Evolutionary conservation across 2,888 invertebrate genomes (phyloP).

Genomic region (Rhabditophanes sp.): DNA sequence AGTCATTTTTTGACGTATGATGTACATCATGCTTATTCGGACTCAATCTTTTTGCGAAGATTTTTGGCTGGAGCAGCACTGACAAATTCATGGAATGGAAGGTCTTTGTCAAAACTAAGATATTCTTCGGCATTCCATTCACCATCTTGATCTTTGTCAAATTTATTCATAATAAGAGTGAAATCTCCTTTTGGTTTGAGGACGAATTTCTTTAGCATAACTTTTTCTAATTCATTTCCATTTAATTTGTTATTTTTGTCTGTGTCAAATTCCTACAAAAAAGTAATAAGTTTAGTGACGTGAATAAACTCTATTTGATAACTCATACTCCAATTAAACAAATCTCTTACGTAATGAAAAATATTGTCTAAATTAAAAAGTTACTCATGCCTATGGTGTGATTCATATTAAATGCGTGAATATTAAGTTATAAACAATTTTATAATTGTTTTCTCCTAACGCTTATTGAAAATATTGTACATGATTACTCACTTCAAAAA

Average conservation of each 20-base stretch:
- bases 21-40: too few species aligned
- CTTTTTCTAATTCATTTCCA: slow-evolving; percentile 21
- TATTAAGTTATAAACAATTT: too few species aligned
- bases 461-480: too few species aligned
- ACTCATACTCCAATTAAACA: too few species aligned
- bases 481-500: slow-evolving; percentile 18
- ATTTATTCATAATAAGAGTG: slow-evolving; percentile 23
- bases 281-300: too few species aligned
- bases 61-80: slow-evolving; percentile 11
- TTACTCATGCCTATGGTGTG: too few species aligned
- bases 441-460: too few species aligned
- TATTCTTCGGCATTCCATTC: slow-evolving; percentile 29
- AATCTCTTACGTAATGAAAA: too few species aligned
- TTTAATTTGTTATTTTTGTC: slow-evolving; percentile 25
- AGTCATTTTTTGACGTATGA: too few species aligned
- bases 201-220: slow-evolving; percentile 28
- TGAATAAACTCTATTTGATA: too few species aligned
- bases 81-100: slow-evolving; percentile 30
- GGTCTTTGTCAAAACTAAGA: slow-evolving; percentile 25
- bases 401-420: too few species aligned
- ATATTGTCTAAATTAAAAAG: too few species aligned
- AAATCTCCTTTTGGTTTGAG: slow-evolving; percentile 30
- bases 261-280: slow-evolving; percentile 25
- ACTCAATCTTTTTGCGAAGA: background rate
- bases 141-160: slow-evolving; percentile 28